phyloP scores from a whole-genome alignment of 2,888 invertebrate genomes.

The Sylvicola fuscatus region DNA sequence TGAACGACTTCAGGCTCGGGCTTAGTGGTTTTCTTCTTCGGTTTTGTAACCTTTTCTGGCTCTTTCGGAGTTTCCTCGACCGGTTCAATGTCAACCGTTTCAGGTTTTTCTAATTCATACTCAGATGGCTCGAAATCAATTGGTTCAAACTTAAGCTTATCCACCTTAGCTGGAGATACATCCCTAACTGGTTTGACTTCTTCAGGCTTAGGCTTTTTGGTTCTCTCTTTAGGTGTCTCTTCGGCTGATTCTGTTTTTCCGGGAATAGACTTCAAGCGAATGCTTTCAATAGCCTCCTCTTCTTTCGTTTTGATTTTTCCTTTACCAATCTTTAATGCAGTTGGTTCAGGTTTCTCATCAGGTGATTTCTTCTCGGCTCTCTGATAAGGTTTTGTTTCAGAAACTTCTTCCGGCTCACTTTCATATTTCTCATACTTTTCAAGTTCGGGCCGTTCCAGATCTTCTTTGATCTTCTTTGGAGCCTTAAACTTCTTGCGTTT shows the following conservation, averaged over 20 bases:
- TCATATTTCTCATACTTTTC: slow-evolving; percentile 12
- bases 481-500: slow-evolving; percentile 33
- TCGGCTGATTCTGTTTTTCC: slow-evolving; percentile 1
- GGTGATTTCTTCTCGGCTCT: slow-evolving; percentile 4
- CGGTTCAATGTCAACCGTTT: neutral
- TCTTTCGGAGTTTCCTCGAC: neutral
- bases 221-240: neutral
- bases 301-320: slow-evolving; percentile 15
- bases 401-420: neutral
- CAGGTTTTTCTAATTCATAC: slow-evolving; percentile 15
- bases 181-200: slow-evolving; percentile 7
- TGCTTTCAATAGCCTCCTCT: slow-evolving; percentile 2
- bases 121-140: slow-evolving; percentile 16
- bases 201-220: slow-evolving; percentile 10
- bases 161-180: neutral
- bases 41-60: slow-evolving; percentile 3
- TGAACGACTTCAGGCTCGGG: slow-evolving; percentile 14
- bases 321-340: slow-evolving; percentile 20
- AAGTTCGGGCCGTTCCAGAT: slow-evolving; percentile 31
- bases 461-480: slow-evolving; percentile 31
- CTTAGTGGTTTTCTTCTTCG: slow-evolving; percentile 3
- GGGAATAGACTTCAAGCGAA: neutral
- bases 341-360: slow-evolving; percentile 3
- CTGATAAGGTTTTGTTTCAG: neutral
- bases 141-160: neutral